Base-by-base conservation (phyloP, 1,140 invertebrate species). In the Acromyrmex echinatior region DNA sequence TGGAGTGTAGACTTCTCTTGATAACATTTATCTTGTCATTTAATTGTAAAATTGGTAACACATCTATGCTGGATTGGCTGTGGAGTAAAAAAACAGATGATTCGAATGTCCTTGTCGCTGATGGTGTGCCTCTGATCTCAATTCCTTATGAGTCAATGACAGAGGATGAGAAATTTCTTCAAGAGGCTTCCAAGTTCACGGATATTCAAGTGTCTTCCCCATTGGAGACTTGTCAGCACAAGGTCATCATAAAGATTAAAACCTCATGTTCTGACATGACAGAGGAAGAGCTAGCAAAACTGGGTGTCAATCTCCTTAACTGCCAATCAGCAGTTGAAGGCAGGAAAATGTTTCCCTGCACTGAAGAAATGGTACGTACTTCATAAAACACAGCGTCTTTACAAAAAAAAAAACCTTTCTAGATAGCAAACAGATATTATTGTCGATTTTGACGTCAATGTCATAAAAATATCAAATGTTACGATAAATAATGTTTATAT, bases 261-360 rank as follows among this genome's bases (percentile, higher is more conserved):
- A 95, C 95, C 3, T 96, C 96, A 2, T 97, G 97, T 90, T 93
- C 94, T 56, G 93, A 95, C 21, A 95, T 97, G 92, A 96, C 96
- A 21, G 97, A 97, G 89, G 97, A 97, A 88, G 95, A 97, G 70
- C 91, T 97, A 31, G 96, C 96, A 0, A 97, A 97, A 93, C 90
- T 97, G 16, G 96, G 97, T 70, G 97, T 97, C 49, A 96, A 96
- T 93, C 94, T 97, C 25, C 93, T 97, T 21, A 97, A 97, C 92
- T 97, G 97, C 93, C 97, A 97, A 86, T 97, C 96, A 3, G 94
- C 95, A 56, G 95, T 96, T 10, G 97, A 97, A 92, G 96, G 96
- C 0, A 94, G 97, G 80, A 95, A 95, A 90, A 94, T 96, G 28
- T 97, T 95, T 92, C 95, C 96, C 2, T 97, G 97, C 86, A 96